Percentiles rank a stretch among this genome's conserved stretches.
phyloP scores from a whole-genome alignment of 2,113 vertebrate genomes.

The Ammospiza caudacuta region DNA sequence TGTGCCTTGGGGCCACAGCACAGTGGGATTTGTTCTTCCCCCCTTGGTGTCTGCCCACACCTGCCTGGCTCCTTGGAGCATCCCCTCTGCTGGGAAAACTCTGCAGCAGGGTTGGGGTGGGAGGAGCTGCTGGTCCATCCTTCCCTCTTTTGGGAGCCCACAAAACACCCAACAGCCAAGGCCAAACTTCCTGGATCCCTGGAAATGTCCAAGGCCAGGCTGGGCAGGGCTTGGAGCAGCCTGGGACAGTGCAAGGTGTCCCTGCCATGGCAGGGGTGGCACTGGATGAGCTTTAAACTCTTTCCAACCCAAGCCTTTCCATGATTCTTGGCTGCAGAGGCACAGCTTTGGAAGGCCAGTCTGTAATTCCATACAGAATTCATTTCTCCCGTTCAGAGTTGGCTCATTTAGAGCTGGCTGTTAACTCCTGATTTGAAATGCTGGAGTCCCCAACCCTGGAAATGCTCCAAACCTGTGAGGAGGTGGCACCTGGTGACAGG shows the following conservation, averaged over 20 bases:
- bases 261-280: not conserved
- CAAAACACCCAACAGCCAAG: not conserved
- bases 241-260: not conserved
- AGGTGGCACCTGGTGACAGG: not conserved
- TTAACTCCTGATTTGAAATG: not conserved
- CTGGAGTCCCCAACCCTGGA: too few species aligned
- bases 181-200: not conserved
- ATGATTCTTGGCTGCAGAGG: not conserved
- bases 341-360: not conserved
- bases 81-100: not conserved
- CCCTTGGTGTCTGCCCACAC: not conserved
- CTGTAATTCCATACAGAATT: not conserved
- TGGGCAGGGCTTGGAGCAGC: not conserved
- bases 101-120: not conserved
- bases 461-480: not conserved
- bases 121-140: not conserved
- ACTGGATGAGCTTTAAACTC: not conserved
- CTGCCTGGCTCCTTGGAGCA: not conserved
- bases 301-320: not conserved
- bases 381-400: not conserved
- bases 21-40: not conserved
- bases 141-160: not conserved
- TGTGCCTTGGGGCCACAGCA: not conserved
- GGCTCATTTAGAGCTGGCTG: fast-evolving
- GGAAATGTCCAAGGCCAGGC: not conserved